Conservation (phyloP, 2,888 invertebrate species). For the Drosophila paranaensis region DNA sequence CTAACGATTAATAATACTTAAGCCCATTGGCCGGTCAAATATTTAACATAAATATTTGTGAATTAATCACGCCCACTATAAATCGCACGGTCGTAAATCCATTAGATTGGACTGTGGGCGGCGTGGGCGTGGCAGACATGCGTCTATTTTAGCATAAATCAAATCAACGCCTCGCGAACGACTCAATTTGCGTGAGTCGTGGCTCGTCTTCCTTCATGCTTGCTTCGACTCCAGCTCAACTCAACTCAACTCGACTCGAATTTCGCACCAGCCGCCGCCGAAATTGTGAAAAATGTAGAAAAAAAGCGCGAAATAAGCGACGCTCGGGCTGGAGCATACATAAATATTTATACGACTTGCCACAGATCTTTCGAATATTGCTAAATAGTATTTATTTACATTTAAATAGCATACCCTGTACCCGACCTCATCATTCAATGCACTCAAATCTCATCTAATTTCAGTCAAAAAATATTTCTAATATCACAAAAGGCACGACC, state of each 20-base stretch:
- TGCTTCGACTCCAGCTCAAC: neutral
- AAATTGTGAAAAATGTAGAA: conserved; percentile 12
- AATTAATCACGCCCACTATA: conserved; percentile 22
- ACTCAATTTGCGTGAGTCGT: conserved; percentile 37
- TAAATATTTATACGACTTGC: conserved; percentile 42
- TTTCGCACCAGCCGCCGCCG: conserved; percentile 31
- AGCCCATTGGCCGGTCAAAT: neutral
- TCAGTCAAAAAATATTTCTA: neutral
- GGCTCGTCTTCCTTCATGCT: neutral
- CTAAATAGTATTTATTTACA: neutral
- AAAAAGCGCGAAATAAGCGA: neutral
- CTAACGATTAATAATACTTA: conserved; percentile 9
- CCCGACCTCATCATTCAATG: neutral
- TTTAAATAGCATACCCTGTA: neutral
- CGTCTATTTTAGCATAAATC: conserved; percentile 48
- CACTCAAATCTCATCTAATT: neutral
- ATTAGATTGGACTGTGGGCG: conserved; percentile 27
- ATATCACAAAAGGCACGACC: neutral
- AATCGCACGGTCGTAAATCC: conserved; percentile 42
- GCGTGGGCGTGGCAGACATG: conserved; percentile 1
- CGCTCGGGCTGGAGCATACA: conserved; percentile 17
- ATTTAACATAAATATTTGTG: conserved; percentile 20
- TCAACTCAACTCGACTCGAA: conserved; percentile 17
- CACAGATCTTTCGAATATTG: neutral
- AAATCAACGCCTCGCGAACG: conserved; percentile 45